phyloP scores from a whole-genome alignment of 2,113 vertebrate genomes.

The Amphiprion percula region DNA sequence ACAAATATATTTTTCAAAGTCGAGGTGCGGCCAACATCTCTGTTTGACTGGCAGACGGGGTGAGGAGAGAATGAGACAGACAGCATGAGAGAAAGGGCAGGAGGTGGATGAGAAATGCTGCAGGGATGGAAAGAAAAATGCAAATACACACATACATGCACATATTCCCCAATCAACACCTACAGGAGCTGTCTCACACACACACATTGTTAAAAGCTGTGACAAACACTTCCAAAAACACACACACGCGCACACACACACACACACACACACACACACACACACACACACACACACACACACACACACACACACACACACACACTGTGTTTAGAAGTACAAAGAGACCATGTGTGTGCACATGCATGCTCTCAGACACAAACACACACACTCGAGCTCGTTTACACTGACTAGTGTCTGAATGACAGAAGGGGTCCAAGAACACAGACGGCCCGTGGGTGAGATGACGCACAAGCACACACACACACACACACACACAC shows the following conservation, averaged over 20 bases:
- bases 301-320: conserved; percentile 32
- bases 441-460: conserved; percentile 72
- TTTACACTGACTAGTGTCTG: conserved; percentile 52
- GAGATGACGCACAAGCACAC: conserved; percentile 21
- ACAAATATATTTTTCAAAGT: neutral
- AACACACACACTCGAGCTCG: conserved; percentile 16
- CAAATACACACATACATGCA: conserved; percentile 1
- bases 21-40: neutral
- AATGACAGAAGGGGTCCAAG: conserved; percentile 68
- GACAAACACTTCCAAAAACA: conserved; percentile 17
- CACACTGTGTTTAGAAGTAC: neutral
- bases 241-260: conserved; percentile 27
- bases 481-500: conserved; percentile 5
- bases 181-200: conserved; percentile 23
- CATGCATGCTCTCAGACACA: neutral
- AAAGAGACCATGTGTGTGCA: too few species aligned
- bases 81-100: neutral
- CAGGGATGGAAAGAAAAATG: conserved; percentile 4
- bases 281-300: conserved; percentile 16
- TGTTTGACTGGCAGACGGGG: neutral
- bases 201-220: conserved; percentile 18
- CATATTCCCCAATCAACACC: conserved; percentile 62
- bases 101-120: conserved; percentile 10
- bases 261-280: conserved; percentile 31
- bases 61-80: neutral